Conservation (phyloP, 2,113 vertebrate species). For the Tragelaphus buxtoni region DNA sequence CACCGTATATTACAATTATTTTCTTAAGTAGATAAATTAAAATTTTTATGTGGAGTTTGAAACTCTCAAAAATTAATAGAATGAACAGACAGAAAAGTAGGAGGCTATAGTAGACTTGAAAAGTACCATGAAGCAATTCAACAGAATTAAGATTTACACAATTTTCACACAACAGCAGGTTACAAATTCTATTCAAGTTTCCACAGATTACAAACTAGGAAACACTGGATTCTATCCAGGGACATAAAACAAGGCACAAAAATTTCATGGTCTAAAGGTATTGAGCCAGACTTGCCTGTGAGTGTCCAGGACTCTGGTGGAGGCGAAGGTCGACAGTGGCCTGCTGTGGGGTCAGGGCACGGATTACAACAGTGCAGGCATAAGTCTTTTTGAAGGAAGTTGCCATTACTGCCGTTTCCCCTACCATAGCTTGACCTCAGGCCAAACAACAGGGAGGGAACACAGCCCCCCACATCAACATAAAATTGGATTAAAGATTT, state of each 20-base stretch:
- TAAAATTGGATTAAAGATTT: neutral
- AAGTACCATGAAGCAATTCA: neutral
- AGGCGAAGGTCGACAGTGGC: neutral
- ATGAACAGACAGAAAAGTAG: neutral
- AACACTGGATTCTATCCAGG: neutral
- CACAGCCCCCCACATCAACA: neutral
- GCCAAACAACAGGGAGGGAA: neutral
- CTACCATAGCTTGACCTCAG: neutral
- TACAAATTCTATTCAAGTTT: neutral
- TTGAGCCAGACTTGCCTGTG: neutral
- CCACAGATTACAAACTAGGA: neutral
- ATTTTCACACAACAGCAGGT: neutral
- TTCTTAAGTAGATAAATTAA: neutral
- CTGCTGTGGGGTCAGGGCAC: neutral
- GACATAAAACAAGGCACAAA: neutral
- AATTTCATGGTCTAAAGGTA: neutral
- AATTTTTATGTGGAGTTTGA: neutral
- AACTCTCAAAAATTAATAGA: neutral
- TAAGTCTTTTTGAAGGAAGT: neutral
- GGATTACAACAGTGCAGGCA: rapidly evolving
- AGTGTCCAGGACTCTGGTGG: neutral
- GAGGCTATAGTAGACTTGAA: neutral
- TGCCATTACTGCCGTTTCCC: neutral
- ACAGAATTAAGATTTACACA: neutral
- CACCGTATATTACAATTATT: neutral